Percentiles rank a stretch among this genome's conserved stretches.
Evolutionary conservation across 2,888 invertebrate species (phyloP).

Genomic region (Syrphus vitripennis): DNA sequence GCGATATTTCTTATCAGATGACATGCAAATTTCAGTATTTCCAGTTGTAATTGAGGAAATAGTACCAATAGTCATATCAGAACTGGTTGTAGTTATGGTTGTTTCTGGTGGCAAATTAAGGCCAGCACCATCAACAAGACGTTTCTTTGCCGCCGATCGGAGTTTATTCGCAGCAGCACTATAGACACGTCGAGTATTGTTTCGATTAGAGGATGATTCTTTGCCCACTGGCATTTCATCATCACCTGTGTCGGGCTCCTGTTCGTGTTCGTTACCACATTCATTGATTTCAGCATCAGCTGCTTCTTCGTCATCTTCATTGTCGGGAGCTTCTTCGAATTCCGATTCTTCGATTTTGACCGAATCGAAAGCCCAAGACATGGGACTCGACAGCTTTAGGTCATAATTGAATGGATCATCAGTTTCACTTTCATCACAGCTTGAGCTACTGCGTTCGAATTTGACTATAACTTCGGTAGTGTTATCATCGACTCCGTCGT

Average conservation of each 20-base stretch:
- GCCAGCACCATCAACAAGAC: slow-evolving; percentile 25
- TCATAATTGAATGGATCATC: slow-evolving; percentile 78
- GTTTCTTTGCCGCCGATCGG: slow-evolving; percentile 41
- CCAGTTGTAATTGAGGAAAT: slow-evolving; percentile 67
- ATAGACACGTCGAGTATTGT: slow-evolving; percentile 61
- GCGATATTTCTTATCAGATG: slow-evolving; percentile 80
- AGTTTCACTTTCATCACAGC: slow-evolving; percentile 67
- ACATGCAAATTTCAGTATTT: slow-evolving; percentile 73
- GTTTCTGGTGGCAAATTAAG: slow-evolving; percentile 57
- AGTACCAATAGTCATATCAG: slow-evolving; percentile 40
- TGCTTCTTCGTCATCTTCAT: slow-evolving; percentile 76
- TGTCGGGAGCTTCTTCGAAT: slow-evolving; percentile 76
- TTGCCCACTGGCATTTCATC: slow-evolving; percentile 3
- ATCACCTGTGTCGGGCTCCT: slow-evolving; percentile 6
- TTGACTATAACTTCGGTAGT: slow-evolving; percentile 80
- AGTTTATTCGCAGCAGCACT: slow-evolving; percentile 32
- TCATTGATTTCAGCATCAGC: slow-evolving; percentile 77
- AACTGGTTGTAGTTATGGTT: slow-evolving; percentile 70
- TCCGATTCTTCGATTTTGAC: slow-evolving; percentile 80
- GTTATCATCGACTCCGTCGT: slow-evolving; percentile 77
- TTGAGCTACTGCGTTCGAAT: slow-evolving; percentile 74
- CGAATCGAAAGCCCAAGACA: slow-evolving; percentile 80
- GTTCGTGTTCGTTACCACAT: slow-evolving; percentile 64
- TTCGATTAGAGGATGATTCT: slow-evolving; percentile 1
- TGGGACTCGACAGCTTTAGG: slow-evolving; percentile 79